A percentile compares a stretch with the other conserved stretches of the same genome.
phyloP scores from a whole-genome alignment of 2,888 invertebrate species.

The Zhuqinia jingwanae region DNA sequence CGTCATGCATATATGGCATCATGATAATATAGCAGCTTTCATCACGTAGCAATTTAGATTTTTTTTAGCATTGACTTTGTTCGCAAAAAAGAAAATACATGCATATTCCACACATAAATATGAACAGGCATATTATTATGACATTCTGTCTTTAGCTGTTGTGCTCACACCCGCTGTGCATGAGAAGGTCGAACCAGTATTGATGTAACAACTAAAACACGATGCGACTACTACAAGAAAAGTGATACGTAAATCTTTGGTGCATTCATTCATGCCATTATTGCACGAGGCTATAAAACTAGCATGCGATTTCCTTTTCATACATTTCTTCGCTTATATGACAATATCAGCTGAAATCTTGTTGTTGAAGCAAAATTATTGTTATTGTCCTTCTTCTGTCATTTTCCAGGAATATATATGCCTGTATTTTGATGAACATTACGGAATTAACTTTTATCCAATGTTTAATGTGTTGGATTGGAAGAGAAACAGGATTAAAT shows the following conservation, averaged over 20 bases:
- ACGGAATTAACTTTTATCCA: no score
- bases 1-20: not conserved
- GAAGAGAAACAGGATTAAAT: no score
- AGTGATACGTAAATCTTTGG: conserved; percentile 25
- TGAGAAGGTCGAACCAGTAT: conserved; percentile 66
- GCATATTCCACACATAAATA: no score
- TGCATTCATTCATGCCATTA: conserved; percentile 63
- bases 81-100: conserved; percentile 17
- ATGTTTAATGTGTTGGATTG: no score
- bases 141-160: not conserved
- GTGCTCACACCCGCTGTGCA: conserved; percentile 35
- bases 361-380: conserved; percentile 28
- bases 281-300: conserved; percentile 42
- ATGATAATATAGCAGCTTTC: conserved; percentile 30
- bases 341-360: not conserved
- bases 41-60: conserved; percentile 44
- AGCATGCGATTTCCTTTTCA: not conserved
- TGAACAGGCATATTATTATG: no score
- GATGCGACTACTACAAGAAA: conserved; percentile 34
- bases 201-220: conserved; percentile 64
- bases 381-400: conserved; percentile 50
- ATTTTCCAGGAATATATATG: no score
- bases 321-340: not conserved
- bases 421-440: no score
- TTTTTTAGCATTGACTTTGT: conserved; percentile 69